phyloP scores from a whole-genome alignment of 2,888 invertebrate genomes.

The Eupeodes latifasciatus region DNA sequence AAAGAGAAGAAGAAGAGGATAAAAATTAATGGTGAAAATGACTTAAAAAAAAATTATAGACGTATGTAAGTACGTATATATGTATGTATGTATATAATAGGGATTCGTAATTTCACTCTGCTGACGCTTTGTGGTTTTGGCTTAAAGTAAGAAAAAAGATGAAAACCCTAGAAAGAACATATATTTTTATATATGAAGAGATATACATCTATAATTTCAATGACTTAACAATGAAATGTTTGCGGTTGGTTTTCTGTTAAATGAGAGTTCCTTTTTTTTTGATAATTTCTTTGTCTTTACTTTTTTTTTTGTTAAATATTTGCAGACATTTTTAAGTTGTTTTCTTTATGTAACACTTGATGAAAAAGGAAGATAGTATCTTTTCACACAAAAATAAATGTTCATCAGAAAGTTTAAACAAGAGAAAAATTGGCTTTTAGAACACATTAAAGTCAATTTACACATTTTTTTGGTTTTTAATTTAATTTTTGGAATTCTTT shows the following conservation, averaged over 20 bases:
- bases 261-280: background rate
- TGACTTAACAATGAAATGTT: conserved; percentile 71
- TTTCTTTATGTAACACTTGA: background rate
- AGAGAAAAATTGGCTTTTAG: background rate
- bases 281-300: conserved; percentile 4
- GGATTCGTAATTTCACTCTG: conserved; percentile 63
- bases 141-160: conserved; percentile 20
- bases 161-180: conserved; percentile 15
- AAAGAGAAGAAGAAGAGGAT: conserved; percentile 17
- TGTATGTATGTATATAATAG: background rate
- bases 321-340: conserved; percentile 11
- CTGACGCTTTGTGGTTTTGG: conserved; percentile 69
- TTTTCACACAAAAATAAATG: background rate
- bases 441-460: background rate
- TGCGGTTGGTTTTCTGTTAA: conserved; percentile 53
- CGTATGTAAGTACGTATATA: too few species aligned
- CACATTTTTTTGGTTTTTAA: background rate
- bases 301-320: conserved; percentile 11
- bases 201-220: conserved; percentile 34
- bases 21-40: conserved; percentile 61
- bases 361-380: background rate
- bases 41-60: background rate
- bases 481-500: too few species aligned
- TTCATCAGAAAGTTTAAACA: background rate
- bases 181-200: background rate